A percentile compares a stretch with the other conserved stretches of the same genome.
phyloP scores from a whole-genome alignment of 1,140 invertebrate species.

The Microplitis mediator region DNA sequence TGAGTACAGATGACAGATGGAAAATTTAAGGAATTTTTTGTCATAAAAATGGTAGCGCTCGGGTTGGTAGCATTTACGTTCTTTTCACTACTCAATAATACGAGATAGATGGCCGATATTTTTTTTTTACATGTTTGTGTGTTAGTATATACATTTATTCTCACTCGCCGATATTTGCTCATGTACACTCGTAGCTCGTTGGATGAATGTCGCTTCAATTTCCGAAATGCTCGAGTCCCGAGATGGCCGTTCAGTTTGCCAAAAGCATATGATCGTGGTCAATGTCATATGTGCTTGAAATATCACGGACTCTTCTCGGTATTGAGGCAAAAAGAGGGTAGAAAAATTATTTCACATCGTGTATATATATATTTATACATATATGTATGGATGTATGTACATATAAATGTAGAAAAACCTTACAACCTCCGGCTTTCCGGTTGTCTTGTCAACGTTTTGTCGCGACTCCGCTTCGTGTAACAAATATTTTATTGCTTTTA shows the following conservation, averaged over 20 bases:
- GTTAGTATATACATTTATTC: background rate
- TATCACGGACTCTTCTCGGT: slow-evolving; percentile 1
- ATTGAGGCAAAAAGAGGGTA: background rate
- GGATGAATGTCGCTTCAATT: slow-evolving; percentile 22
- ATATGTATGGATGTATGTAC: background rate
- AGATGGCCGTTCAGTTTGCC: slow-evolving; percentile 9
- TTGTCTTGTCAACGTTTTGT: background rate
- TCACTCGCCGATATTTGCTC: background rate
- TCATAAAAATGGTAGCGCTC: background rate
- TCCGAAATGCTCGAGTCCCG: slow-evolving; percentile 19
- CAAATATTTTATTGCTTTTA: slow-evolving; percentile 10
- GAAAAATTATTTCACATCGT: background rate
- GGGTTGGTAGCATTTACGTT: background rate
- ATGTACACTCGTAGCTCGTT: background rate
- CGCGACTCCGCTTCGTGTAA: background rate
- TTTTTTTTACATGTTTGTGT: background rate
- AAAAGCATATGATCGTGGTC: slow-evolving; percentile 10
- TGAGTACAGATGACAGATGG: background rate
- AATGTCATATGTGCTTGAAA: slow-evolving; percentile 2
- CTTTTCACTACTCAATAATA: background rate
- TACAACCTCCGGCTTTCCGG: background rate
- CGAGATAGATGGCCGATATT: slow-evolving; percentile 10
- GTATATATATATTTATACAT: background rate
- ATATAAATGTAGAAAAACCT: too few relatives aligned
- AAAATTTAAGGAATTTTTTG: background rate